These are phyloP conservation scores for Eremophila alpestris DNA, from an alignment of 2,797 vertebrate species.

Conservation along the genomic window DNA sequence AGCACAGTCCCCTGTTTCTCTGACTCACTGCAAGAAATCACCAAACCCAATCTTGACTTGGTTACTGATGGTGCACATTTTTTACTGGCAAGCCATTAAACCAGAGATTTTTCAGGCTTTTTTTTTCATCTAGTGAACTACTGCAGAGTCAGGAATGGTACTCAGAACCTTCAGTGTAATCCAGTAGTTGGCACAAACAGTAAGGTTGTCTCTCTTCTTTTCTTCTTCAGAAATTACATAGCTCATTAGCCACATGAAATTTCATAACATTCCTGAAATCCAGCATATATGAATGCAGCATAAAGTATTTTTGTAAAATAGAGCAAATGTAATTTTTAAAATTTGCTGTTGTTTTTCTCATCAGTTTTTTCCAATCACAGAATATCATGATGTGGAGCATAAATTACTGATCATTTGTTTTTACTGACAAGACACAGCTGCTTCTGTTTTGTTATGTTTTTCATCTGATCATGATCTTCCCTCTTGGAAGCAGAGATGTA, in stretches of 20 bases:
- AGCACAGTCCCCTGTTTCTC: neutral
- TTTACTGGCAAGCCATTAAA: neutral
- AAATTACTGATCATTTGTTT: constrained; percentile 9
- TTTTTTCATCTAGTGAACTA: neutral
- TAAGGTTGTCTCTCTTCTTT: neutral
- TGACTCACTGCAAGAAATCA: neutral
- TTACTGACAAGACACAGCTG: neutral
- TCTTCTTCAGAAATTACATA: neutral
- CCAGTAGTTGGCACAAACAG: neutral
- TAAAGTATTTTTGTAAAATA: neutral
- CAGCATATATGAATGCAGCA: neutral
- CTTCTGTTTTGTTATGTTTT: neutral
- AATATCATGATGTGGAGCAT: neutral
- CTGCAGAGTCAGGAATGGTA: neutral
- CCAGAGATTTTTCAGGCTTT: neutral
- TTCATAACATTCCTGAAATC: neutral
- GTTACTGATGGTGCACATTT: neutral
- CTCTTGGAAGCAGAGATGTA: neutral
- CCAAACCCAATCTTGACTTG: neutral
- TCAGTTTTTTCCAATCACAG: neutral
- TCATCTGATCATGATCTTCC: neutral
- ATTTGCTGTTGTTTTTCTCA: neutral
- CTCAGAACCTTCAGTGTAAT: neutral
- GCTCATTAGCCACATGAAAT: neutral
- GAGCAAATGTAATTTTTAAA: neutral